Percentiles rank a stretch among this genome's conserved stretches.
Evolutionary conservation across 2,888 invertebrate genomes (phyloP).

Genomic region (Nymphalis c-album): DNA sequence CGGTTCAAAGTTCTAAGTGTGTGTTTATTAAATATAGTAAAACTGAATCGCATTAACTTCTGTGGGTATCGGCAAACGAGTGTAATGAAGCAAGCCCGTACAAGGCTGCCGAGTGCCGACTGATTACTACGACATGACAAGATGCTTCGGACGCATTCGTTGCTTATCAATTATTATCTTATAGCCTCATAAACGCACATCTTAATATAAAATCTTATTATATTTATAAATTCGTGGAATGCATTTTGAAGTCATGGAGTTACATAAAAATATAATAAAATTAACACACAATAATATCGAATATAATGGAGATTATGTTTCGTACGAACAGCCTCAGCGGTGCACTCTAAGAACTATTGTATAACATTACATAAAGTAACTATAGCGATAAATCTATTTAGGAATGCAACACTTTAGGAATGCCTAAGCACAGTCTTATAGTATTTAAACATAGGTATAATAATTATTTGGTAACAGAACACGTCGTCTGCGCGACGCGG

Average conservation of each 20-base stretch:
- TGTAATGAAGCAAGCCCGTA: no score
- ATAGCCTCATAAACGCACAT: no score
- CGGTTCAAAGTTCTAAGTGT: background rate
- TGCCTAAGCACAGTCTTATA: conserved; percentile 57
- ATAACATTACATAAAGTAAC: conserved; percentile 14
- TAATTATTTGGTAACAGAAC: conserved; percentile 57
- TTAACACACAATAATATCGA: conserved; percentile 29
- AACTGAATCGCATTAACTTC: no score
- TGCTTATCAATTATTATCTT: background rate
- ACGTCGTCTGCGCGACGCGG: background rate
- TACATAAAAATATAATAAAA: conserved; percentile 28
- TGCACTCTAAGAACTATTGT: conserved; percentile 13
- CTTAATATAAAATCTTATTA: conserved; percentile 24
- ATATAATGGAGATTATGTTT: conserved; percentile 19
- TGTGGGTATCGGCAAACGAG: no score
- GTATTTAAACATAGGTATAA: conserved; percentile 44
- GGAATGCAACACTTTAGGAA: conserved; percentile 48
- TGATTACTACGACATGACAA: background rate
- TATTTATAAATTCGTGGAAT: conserved; percentile 63
- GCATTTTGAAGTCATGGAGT: conserved; percentile 73
- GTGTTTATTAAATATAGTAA: background rate
- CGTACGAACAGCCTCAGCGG: conserved; percentile 22
- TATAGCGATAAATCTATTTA: conserved; percentile 30
- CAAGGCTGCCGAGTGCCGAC: no score
- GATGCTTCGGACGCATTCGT: conserved; percentile 10